Evolutionary conservation across 2,888 invertebrate genomes (phyloP).

Genomic region (Periphyllus acericola): DNA sequence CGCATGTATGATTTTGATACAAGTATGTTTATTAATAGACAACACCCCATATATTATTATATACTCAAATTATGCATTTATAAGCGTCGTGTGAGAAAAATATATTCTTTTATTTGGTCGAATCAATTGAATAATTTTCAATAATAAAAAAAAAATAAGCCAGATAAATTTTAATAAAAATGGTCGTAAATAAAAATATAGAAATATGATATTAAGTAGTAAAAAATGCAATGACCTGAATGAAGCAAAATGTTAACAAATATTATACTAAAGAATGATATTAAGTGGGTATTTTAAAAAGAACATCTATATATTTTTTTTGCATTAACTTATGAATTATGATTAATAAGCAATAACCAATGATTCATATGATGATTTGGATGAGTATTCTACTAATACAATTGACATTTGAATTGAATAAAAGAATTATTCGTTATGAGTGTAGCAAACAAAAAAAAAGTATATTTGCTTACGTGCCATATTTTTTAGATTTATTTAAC

Average conservation of each 20-base stretch:
- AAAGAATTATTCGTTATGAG: too few species aligned
- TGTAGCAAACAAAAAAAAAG: too few species aligned
- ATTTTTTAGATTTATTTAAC: too few species aligned
- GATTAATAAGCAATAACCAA: too few species aligned
- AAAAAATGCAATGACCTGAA: not conserved
- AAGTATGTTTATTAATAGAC: constrained; percentile 17
- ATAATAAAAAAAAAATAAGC: not conserved
- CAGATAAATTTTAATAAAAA: not conserved
- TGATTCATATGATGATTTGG: too few species aligned
- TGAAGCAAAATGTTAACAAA: not conserved
- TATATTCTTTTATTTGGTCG: constrained; percentile 9
- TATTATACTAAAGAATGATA: not conserved
- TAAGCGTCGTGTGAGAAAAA: constrained; percentile 12
- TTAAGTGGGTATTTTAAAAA: not conserved
- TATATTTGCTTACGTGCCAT: too few species aligned
- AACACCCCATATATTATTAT: not conserved
- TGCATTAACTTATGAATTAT: not conserved
- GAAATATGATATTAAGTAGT: constrained; percentile 2
- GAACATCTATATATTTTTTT: not conserved
- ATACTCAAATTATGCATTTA: constrained; percentile 6
- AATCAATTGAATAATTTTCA: constrained; percentile 14
- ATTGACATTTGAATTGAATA: too few species aligned
- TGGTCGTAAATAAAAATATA: not conserved
- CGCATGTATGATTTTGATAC: not conserved
- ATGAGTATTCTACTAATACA: too few species aligned